phyloP scores from a whole-genome alignment of 2,113 vertebrate genomes.

The Heterotilapia buettikoferi region DNA sequence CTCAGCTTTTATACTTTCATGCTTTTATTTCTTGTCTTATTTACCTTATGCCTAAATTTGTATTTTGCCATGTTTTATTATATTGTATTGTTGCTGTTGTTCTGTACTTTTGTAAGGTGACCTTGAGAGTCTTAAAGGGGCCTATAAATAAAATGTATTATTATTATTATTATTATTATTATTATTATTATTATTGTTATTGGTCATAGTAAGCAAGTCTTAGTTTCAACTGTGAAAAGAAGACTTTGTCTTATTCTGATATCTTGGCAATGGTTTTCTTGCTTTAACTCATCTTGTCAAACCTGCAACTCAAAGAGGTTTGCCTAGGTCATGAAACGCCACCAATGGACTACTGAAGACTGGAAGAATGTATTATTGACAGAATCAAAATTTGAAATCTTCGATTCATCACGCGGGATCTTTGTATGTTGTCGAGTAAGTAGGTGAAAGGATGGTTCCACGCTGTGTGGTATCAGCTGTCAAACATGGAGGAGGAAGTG shows the following conservation, averaged over 20 bases:
- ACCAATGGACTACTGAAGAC: background rate
- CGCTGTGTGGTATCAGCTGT: background rate
- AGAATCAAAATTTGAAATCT: background rate
- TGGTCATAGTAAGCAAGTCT: background rate
- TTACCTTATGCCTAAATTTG: background rate
- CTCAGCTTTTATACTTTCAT: no score
- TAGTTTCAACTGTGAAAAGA: background rate
- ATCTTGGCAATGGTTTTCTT: background rate
- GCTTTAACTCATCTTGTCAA: background rate
- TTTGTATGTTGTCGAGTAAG: background rate
- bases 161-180: accelerated
- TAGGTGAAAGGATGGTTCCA: background rate
- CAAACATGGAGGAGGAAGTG: background rate
- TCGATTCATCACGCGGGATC: background rate
- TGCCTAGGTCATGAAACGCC: background rate
- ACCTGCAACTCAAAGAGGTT: background rate
- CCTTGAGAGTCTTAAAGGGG: background rate
- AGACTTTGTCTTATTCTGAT: background rate
- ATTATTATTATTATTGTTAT: background rate
- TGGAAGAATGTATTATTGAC: background rate
- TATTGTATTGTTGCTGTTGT: background rate
- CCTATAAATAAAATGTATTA: background rate
- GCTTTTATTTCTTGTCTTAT: background rate
- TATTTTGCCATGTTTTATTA: background rate
- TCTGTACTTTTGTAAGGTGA: background rate